Evolutionary conservation across 2,113 vertebrate genomes (phyloP), one percentile per base, ranked within the genome.

Genomic region (Alectura lathami): DNA sequence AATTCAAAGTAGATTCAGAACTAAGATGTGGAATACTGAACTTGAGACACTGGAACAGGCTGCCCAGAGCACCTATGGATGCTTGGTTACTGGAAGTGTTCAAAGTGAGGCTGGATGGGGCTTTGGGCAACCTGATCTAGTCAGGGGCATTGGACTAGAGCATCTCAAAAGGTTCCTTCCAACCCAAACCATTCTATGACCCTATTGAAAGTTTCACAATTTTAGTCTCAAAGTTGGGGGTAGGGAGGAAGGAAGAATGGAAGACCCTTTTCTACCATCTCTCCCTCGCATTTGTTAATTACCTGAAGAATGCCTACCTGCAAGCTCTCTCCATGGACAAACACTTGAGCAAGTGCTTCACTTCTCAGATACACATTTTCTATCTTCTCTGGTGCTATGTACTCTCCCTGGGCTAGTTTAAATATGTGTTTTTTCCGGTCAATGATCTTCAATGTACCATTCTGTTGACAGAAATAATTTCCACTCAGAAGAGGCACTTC

Each of bases 391-490:
- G 99, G 99, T 51, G 99, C 99, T 51, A 99, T 99, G 98, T 99
- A 99, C 91, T 99, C 99, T 93, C 99, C 99, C 94, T 99, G 99
- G 4, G 99, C 99, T 94, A 99, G 97, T 95, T 99, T 99, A 96
- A 99, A 99, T 97, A 99, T 99, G 91, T 99, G 98, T 91, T 99
- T 99, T 96, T 99, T 99, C 83, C 99, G 97, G 97, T 99, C 99
- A 34, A 99, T 98, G 74, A 99, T 98, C 98, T 99, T 99, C 96
- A 99, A 75, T 6, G 98, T 98, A 60, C 99, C 99, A 40, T 99
- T 99, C 99, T 99, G 97, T 89, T 87, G 84, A 91, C 66, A 93
- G 59, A 89, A 96, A 47, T 48, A 72, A 53, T 47, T 85, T 93
- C 27, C 45, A 38, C 27, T 95, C 43, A 83, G 24, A 93, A 79